Conservation (phyloP, 2,797 vertebrate species). For the Simalia tracyae region DNA sequence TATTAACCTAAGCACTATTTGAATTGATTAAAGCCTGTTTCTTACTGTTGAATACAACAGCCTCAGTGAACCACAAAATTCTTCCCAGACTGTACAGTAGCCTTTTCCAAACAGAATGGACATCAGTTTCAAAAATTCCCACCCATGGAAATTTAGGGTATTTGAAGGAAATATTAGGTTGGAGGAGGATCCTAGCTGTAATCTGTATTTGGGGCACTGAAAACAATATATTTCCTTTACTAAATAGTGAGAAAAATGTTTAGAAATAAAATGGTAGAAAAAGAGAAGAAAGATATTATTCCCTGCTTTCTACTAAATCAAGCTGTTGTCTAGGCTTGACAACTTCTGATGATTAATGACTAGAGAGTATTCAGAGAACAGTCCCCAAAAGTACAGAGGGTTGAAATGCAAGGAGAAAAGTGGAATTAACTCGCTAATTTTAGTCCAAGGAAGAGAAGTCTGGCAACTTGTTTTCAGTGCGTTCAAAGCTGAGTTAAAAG, state of each 20-base stretch:
- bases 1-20: background rate
- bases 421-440: conserved; percentile 7
- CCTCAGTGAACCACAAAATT: background rate
- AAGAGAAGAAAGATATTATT: background rate
- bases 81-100: background rate
- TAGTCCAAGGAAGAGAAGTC: background rate
- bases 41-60: background rate
- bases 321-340: background rate
- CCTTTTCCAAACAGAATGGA: background rate
- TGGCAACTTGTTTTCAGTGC: background rate
- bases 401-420: background rate
- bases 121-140: background rate
- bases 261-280: background rate
- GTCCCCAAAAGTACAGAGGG: conserved; percentile 5
- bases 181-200: background rate
- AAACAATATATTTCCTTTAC: background rate
- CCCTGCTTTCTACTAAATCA: background rate
- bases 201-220: background rate
- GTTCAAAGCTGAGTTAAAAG: background rate
- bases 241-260: background rate
- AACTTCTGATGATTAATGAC: background rate
- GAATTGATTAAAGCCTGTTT: background rate
- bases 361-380: background rate
- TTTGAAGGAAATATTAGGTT: background rate
- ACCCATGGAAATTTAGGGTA: background rate